Evolutionary conservation across 1,140 invertebrate species (phyloP).

Genomic region (Megathymus violae): DNA sequence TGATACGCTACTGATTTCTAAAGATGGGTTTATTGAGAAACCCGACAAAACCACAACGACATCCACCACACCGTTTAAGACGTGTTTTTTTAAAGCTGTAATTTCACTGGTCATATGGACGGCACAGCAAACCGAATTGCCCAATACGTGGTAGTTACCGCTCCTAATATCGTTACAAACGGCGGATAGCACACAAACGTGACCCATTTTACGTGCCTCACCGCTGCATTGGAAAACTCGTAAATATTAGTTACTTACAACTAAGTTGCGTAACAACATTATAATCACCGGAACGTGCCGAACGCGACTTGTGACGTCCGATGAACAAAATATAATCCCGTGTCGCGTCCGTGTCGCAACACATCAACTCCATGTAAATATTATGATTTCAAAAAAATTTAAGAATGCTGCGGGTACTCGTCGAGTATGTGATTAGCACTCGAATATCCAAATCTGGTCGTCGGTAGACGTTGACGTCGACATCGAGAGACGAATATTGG

Average conservation of each 20-base stretch:
- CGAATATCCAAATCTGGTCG: too few species aligned
- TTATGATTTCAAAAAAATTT: neutral
- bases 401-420: neutral
- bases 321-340: neutral
- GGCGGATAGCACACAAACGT: neutral
- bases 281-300: neutral
- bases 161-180: neutral
- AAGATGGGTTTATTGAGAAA: too few species aligned
- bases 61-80: neutral
- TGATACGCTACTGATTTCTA: too few species aligned
- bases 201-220: conserved; percentile 1
- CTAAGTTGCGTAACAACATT: conserved; percentile 6
- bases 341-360: neutral
- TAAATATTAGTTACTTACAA: conserved; percentile 13
- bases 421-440: too few species aligned
- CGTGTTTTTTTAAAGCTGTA: neutral
- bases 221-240: conserved; percentile 2
- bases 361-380: neutral
- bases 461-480: too few species aligned
- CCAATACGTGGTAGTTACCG: neutral
- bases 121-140: conserved; percentile 2
- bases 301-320: neutral
- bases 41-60: too few species aligned
- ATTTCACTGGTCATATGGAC: neutral
- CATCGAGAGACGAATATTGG: too few species aligned